Base-by-base conservation (phyloP, 2,797 vertebrate genomes). In the Gobionotothen gibberifrons region DNA sequence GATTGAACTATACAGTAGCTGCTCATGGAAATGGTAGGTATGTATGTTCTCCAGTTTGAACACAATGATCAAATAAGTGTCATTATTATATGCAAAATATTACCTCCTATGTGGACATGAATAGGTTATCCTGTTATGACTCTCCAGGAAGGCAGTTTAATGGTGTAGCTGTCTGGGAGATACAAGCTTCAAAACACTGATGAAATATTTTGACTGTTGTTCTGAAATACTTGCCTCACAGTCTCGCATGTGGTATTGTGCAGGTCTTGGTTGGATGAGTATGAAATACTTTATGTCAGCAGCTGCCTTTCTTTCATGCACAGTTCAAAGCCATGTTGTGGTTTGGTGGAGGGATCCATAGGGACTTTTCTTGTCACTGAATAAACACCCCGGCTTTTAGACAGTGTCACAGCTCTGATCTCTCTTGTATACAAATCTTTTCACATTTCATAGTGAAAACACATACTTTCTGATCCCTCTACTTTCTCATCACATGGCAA, bases 331-430 rank as follows among this genome's bases (percentile, higher is more conserved):
- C 59, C 9, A n/a, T 32, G 13, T 11, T 43, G 36, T 42, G 36
- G n/a, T 54, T 73, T 64, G 19, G 56, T 56, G 82, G 48, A 74
- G 47, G 65, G 19, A 73, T 74, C 81, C 57, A 77, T 47, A 36
- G 70, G 74, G 78, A 82, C 36, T 26, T 49, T 51, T 74, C 69
- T 63, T 74, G 72, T 69, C 73, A 52, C 66, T 71, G 61, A 72
- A 76, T 54, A 64, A 68, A 48, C 48, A 56, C 42, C 56, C 76
- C 71, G 71, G 42, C 51, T 78, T 68, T 70, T 29, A 49, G 70
- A 71, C 56, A 60, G 43, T 36, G 15, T 53, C 68, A 56, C 64
- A 44, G 8, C 32, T 9, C 32, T 36, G 32, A 6, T 36, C 32
- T 36, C 32, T 36, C 6, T 7, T 36, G 32, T 36, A 36, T 36